Percentiles rank a stretch among this genome's conserved stretches.
phyloP scores from a whole-genome alignment of 2,888 invertebrate species.

The Andrena trimmerana region DNA sequence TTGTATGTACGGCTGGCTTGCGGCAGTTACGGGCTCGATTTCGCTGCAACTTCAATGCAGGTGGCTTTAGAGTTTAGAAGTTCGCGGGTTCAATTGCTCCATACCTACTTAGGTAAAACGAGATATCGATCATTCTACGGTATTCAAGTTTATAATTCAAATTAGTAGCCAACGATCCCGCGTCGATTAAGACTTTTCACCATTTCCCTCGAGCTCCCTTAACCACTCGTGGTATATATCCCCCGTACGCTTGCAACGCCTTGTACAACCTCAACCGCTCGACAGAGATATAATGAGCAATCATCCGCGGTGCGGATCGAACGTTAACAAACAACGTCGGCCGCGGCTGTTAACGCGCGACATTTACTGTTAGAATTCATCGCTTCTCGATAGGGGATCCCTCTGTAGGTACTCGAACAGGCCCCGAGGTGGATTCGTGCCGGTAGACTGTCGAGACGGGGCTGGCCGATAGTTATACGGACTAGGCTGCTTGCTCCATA shows the following conservation, averaged over 20 bases:
- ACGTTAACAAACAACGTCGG: conserved; percentile 26
- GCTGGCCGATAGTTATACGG: conserved; percentile 57
- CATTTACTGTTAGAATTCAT: conserved; percentile 55
- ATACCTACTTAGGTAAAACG: no score
- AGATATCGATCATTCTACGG: no score
- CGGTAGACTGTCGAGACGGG: conserved; percentile 20
- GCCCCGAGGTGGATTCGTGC: conserved; percentile 32
- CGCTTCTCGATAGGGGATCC: conserved; percentile 53
- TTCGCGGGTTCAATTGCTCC: no score
- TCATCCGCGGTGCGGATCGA: conserved; percentile 27
- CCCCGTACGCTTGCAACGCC: no score
- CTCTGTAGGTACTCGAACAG: conserved; percentile 32
- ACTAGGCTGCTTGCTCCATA: conserved; percentile 61
- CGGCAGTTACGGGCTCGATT: neutral
- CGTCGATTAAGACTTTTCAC: neutral
- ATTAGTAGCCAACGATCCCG: neutral
- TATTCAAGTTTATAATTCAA: no score
- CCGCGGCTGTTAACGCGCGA: conserved; percentile 39
- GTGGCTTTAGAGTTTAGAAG: no score
- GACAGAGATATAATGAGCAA: conserved; percentile 32
- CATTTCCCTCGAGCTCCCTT: no score
- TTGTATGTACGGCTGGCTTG: neutral
- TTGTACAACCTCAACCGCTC: neutral
- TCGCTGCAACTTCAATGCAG: no score
- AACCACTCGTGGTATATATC: no score